These are phyloP conservation scores for Danaus plexippus DNA, from an alignment of 1,140 invertebrate species.

Conservation along the genomic window DNA sequence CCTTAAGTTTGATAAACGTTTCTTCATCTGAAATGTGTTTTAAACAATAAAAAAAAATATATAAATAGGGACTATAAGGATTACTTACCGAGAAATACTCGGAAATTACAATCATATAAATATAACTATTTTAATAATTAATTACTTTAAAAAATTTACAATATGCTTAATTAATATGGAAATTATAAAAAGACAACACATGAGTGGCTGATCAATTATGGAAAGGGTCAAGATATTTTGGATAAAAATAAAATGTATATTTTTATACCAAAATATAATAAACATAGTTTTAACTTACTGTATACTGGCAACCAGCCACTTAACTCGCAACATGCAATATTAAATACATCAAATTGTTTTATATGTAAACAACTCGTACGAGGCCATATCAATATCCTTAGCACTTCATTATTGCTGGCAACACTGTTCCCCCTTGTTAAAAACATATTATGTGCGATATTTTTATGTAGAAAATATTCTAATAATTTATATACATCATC, in stretches of 20 bases:
- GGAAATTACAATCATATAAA: too few relatives aligned
- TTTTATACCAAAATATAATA: too few relatives aligned
- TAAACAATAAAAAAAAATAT: slow-evolving; percentile 3
- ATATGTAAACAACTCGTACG: slow-evolving; percentile 68
- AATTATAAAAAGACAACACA: too few relatives aligned
- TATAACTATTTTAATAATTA: too few relatives aligned
- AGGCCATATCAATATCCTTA: slow-evolving; percentile 78
- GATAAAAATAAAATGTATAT: too few relatives aligned
- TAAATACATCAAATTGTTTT: slow-evolving; percentile 73
- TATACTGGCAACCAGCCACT: slow-evolving; percentile 78
- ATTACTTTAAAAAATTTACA: too few relatives aligned
- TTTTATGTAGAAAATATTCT: slow-evolving; percentile 70
- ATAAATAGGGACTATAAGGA: slow-evolving; percentile 17
- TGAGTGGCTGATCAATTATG: too few relatives aligned
- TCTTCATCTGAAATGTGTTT: slow-evolving; percentile 57
- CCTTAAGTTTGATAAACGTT: slow-evolving; percentile 55
- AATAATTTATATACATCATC: slow-evolving; percentile 67
- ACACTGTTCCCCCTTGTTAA: slow-evolving; percentile 72
- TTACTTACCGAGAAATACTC: too few relatives aligned
- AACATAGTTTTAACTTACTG: slow-evolving; percentile 63
- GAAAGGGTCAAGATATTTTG: too few relatives aligned
- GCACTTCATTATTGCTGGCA: slow-evolving; percentile 18
- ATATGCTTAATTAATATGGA: too few relatives aligned
- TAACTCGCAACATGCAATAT: slow-evolving; percentile 77
- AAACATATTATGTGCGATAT: slow-evolving; percentile 79